phyloP scores from a whole-genome alignment of 2,888 invertebrate genomes.

The Drosophila quinaria region DNA sequence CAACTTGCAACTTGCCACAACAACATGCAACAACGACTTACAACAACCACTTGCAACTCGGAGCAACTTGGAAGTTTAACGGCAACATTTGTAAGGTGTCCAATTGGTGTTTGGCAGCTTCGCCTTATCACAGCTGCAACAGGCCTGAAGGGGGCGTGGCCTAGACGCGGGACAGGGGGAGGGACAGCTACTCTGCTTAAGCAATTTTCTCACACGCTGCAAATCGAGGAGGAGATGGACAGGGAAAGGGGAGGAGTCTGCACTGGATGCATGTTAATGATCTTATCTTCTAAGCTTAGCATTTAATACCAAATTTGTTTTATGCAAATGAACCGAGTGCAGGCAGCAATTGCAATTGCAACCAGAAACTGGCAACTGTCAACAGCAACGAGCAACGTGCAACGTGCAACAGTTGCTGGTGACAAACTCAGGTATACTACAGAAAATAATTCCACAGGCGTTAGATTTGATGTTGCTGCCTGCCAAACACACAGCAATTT shows the following conservation, averaged over 20 bases:
- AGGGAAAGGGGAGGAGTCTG: slow-evolving; percentile 22
- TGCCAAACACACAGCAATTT: slow-evolving; percentile 40
- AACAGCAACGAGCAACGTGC: slow-evolving; percentile 19
- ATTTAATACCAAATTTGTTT: slow-evolving; percentile 84
- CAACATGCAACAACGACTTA: slow-evolving; percentile 9
- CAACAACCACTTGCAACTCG: slow-evolving; percentile 11
- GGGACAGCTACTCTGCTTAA: slow-evolving; percentile 40
- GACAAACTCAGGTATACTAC: slow-evolving; percentile 49
- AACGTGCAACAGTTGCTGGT: slow-evolving; percentile 59
- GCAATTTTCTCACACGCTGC: slow-evolving; percentile 57
- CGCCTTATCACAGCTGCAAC: slow-evolving; percentile 53
- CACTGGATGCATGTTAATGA: slow-evolving; percentile 69
- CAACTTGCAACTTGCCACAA: slow-evolving; percentile 1
- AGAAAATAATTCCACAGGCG: slow-evolving; percentile 42
- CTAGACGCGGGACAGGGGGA: background rate
- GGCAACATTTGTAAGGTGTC: slow-evolving; percentile 75
- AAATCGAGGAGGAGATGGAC: background rate
- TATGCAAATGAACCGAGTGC: slow-evolving; percentile 81
- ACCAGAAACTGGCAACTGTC: slow-evolving; percentile 20
- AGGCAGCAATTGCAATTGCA: slow-evolving; percentile 34
- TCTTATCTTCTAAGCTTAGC: slow-evolving; percentile 77
- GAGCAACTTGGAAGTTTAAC: slow-evolving; percentile 46
- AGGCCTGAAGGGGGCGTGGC: background rate
- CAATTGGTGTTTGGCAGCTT: slow-evolving; percentile 51
- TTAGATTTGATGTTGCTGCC: slow-evolving; percentile 68